A percentile compares a stretch with the other conserved stretches of the same genome.
phyloP scores from a whole-genome alignment of 1,140 invertebrate genomes.

The Hylaeus volcanicus region DNA sequence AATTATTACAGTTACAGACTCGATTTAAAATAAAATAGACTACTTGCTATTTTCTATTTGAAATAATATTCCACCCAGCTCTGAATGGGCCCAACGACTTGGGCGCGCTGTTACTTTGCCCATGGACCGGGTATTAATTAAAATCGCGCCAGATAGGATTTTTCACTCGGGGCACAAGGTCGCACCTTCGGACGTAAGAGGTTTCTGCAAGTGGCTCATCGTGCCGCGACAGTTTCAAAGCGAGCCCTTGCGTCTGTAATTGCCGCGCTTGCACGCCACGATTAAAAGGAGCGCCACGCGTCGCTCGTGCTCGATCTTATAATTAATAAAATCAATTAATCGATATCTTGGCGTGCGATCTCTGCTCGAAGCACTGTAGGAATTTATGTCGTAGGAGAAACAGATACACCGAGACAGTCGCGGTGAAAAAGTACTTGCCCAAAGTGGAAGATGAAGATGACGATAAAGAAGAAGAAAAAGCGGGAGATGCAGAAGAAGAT shows the following conservation, averaged over 20 bases:
- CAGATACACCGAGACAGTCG: not conserved
- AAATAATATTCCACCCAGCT: too few species aligned
- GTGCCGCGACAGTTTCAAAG: not conserved
- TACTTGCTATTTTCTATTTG: too few species aligned
- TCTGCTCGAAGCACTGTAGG: not conserved
- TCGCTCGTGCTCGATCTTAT: slow-evolving; percentile 16
- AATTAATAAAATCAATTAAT: slow-evolving; percentile 50
- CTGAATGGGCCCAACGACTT: too few species aligned
- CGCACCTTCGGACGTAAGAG: slow-evolving; percentile 1
- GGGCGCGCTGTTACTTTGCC: not conserved
- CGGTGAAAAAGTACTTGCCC: not conserved
- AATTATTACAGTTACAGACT: too few species aligned
- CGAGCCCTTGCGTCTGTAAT: slow-evolving; percentile 1
- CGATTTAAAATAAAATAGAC: too few species aligned
- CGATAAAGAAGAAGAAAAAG: too few species aligned
- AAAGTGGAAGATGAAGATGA: not conserved
- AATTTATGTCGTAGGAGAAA: slow-evolving; percentile 17
- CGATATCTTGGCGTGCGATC: slow-evolving; percentile 25
- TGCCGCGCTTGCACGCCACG: not conserved
- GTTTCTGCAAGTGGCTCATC: not conserved
- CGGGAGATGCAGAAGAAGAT: not conserved
- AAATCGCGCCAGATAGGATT: slow-evolving; percentile 26
- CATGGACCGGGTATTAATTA: slow-evolving; percentile 48
- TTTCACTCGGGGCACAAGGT: slow-evolving; percentile 37
- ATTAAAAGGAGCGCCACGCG: slow-evolving; percentile 17